Evolutionary conservation across 2,797 vertebrate species (phyloP), one percentile per base, ranked within the genome.

Genomic region (Rousettus madagascariensis): DNA sequence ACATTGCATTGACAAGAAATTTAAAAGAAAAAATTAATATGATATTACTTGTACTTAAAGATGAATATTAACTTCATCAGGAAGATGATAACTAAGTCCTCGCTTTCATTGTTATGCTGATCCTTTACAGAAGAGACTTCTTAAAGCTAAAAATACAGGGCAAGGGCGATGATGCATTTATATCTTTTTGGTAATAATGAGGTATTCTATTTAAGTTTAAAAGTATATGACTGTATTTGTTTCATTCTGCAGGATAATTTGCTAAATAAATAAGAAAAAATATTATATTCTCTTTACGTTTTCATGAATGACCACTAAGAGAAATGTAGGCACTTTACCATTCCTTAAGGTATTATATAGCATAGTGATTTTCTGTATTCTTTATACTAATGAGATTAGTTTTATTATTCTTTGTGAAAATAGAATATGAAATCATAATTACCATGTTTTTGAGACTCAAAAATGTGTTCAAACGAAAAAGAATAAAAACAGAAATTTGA

Each of bases 401-500:
- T 65, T 79, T 68, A 63, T 49, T 78, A 90, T 94, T 94, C n/a
- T 95, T 86, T 93, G 5, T 90, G 71, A n/a, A 65, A 66, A 83
- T 95, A 46, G 59, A 43, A 61, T 84, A 86, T 51, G 92, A 97
- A 98, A 16, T 82, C 49, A 57, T 41, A 90, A 95, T 63, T 53
- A 86, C 38, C 88, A 84, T 41, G 95, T 90, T 95, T 36, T 38
- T 71, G 33, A 63, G 93, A 8, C 75, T 97, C 74, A 96, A 97
- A 88, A 75, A 63, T 92, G 95, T 96, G 91, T 97, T 94, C 75
- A 92, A 97, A 96, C 92, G 96, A 96, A 96, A 97, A 94, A 79
- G 17, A 83, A 72, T 28, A 97, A 97, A 41, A 87, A 33, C 6
- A 96, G 51, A n/a, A 94, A 92, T 95, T 95, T 95, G 79, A 95